phyloP scores from a whole-genome alignment of 2,797 vertebrate species.

The Rhadinocentrus ornatus region DNA sequence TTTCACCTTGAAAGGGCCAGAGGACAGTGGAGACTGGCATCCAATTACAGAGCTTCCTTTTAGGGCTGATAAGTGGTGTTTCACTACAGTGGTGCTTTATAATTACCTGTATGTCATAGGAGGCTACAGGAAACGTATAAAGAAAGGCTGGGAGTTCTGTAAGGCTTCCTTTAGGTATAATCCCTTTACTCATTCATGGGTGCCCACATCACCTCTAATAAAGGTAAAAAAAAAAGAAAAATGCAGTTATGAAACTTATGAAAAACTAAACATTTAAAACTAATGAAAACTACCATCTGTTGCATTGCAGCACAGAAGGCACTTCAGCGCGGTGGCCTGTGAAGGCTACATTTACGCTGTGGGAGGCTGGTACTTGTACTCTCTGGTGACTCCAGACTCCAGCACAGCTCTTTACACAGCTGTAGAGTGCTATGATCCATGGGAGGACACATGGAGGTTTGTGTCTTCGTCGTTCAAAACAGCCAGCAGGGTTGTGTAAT shows the following conservation, averaged over 20 bases:
- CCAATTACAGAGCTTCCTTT: slow-evolving; percentile 80
- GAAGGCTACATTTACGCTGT: slow-evolving; percentile 82
- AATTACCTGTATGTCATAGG: slow-evolving; percentile 87
- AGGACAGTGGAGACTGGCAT: slow-evolving; percentile 70
- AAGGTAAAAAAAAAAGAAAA: slow-evolving; percentile 71
- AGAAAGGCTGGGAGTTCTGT: slow-evolving; percentile 82
- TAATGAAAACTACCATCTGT: slow-evolving; percentile 31
- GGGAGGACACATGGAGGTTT: slow-evolving; percentile 81
- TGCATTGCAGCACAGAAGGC: slow-evolving; percentile 79
- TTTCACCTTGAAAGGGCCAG: slow-evolving; percentile 68
- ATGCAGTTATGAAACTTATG: background rate
- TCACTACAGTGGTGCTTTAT: slow-evolving; percentile 81
- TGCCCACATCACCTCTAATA: slow-evolving; percentile 73
- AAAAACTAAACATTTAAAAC: background rate
- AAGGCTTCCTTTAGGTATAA: slow-evolving; percentile 85
- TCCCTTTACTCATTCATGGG: slow-evolving; percentile 78
- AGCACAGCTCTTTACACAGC: slow-evolving; percentile 82
- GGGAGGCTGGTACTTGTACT: slow-evolving; percentile 87
- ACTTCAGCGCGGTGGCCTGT: slow-evolving; percentile 84
- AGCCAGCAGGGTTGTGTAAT: background rate
- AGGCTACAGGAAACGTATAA: slow-evolving; percentile 77
- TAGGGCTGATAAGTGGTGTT: slow-evolving; percentile 85
- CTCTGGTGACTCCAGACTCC: slow-evolving; percentile 81
- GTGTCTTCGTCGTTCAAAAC: slow-evolving; percentile 15
- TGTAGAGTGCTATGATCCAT: slow-evolving; percentile 85